Evolutionary conservation across 2,888 invertebrate genomes (phyloP).

Genomic region (Plagodis pulveraria): DNA sequence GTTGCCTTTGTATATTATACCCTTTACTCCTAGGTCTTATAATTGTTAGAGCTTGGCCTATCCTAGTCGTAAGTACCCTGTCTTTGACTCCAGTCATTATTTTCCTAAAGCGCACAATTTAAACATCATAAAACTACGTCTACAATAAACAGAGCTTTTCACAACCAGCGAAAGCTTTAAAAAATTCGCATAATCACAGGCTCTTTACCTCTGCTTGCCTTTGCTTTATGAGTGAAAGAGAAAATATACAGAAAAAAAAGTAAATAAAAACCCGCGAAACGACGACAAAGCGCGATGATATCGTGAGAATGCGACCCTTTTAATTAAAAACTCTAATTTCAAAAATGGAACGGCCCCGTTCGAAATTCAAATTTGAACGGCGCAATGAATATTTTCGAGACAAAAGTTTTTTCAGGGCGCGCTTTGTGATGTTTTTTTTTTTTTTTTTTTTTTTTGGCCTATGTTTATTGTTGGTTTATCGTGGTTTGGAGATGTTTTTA

Average conservation of each 20-base stretch:
- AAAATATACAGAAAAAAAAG: constrained; percentile 35
- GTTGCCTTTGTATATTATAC: no score
- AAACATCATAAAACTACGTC: constrained; percentile 13
- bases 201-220: constrained; percentile 44
- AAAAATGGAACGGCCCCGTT: constrained; percentile 52
- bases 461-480: constrained; percentile 1
- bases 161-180: constrained; percentile 12
- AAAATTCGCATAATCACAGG: constrained; percentile 37
- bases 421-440: constrained; percentile 32
- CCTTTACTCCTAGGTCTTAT: no score
- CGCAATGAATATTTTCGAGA: constrained; percentile 42
- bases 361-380: constrained; percentile 41
- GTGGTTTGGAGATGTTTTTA: constrained; percentile 9
- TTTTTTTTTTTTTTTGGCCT: constrained; percentile 4
- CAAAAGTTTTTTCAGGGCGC: constrained; percentile 32
- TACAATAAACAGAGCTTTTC: constrained; percentile 12
- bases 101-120: constrained; percentile 4
- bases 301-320: constrained; percentile 54
- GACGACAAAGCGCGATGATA: constrained; percentile 57
- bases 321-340: constrained; percentile 60
- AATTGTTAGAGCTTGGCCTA: no score
- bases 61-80: no score
- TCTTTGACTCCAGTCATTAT: not conserved
- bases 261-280: constrained; percentile 43
- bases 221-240: constrained; percentile 39